Base-by-base conservation (phyloP, 2,888 invertebrate genomes). In the Dasypolia templi region DNA sequence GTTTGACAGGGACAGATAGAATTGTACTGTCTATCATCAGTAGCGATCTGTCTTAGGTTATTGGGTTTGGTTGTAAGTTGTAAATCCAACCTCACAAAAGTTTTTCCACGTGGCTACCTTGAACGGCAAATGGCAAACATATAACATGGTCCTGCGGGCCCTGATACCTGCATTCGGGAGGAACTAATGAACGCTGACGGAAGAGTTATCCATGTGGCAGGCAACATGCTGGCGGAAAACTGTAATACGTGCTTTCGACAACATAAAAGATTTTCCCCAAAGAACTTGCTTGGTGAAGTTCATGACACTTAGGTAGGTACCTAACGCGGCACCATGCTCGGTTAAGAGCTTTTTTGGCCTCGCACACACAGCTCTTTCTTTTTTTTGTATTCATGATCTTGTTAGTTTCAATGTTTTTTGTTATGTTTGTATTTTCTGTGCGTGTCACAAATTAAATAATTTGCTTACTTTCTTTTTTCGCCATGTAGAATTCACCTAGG, bases 171-270 rank as follows among this genome's bases (percentile, higher is more conserved):
- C 55, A 58, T 68, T 68, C 69, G 14, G 14, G 14, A 69, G 56
- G 32, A 78, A 35, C 22, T 69, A 78, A 56, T 77, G 32, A 55
- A 66, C n/a, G 46, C 7, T 56, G 46, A 46, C 29, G 29, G 14
- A 46, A 55, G 39, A 46, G 55, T 35, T 55, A 32, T 46, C 53
- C 9, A 12, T 32, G 55, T 46, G 46, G 29, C 69, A 77, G 55
- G 55, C 29, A 39, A 32, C 26, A 26, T 39, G 26, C 26, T 67
- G 14, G 22, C 17, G 32, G 32, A 70, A 42, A 32, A 51, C 26
- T 49, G 42, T 49, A 44, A 14, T 55, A 46, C 42, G 29, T 53
- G 29, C 29, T 14, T n/a, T 55, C 9, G n/a, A 26, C 19, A 62
- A 22, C 17, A n/a, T 63, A 12, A 9, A 63, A n/a, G 55, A 39